Evolutionary conservation across 2,113 vertebrate species (phyloP).

Genomic region (Carassius auratus): DNA sequence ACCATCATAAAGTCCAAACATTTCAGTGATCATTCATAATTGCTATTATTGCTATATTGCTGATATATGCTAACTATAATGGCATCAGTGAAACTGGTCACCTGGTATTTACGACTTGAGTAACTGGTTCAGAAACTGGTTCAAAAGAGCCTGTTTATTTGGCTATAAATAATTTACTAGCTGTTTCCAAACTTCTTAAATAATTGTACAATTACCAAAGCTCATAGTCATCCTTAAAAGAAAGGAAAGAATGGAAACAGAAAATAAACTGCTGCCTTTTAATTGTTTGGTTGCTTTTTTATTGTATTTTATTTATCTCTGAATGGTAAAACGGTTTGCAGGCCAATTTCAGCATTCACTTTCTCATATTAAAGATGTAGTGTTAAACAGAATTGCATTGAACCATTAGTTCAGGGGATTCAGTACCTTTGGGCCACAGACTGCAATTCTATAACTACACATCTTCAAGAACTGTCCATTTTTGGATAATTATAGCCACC

Average conservation of each 20-base stretch:
- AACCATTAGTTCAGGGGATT: not conserved
- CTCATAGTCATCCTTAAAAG: not conserved
- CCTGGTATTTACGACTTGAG: not conserved
- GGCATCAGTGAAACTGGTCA: not conserved
- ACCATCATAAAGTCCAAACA: not conserved
- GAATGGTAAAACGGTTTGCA: not conserved
- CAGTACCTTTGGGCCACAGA: not conserved
- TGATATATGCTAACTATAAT: not conserved
- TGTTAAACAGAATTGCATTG: not conserved
- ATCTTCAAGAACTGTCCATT: not conserved
- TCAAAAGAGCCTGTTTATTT: not conserved
- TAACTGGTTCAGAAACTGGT: not conserved
- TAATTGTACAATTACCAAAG: not conserved
- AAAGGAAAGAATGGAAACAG: not conserved
- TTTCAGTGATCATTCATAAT: not conserved
- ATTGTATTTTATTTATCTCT: not conserved
- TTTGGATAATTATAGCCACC: constrained; percentile 34
- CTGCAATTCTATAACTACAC: not conserved
- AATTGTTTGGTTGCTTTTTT: too few species aligned
- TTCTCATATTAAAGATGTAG: not conserved
- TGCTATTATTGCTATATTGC: not conserved
- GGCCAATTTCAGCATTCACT: not conserved
- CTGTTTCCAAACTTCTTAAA: not conserved
- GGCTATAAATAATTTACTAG: not conserved
- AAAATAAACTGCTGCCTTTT: not conserved